Evolutionary conservation across 2,797 vertebrate species (phyloP), one percentile per base, ranked within the genome.

Genomic region (Falco naumanni): DNA sequence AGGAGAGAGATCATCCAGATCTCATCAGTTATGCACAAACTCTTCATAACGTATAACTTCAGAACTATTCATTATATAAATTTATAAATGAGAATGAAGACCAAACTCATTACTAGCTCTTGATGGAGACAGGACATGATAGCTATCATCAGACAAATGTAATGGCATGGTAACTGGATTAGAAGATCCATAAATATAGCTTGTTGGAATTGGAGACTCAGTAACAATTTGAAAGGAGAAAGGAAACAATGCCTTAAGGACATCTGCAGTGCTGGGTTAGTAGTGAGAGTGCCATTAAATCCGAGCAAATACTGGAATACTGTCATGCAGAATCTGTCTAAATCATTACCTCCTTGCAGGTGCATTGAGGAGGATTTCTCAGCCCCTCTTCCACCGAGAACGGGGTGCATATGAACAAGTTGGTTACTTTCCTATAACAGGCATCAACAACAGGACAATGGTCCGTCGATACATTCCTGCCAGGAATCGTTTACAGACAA

Each of bases 401-500:
- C n/a, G 94, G 92, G 70, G 80, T 72, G 9, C 90, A 79, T 33
- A 72, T 6, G 18, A 96, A 56, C 17, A 97, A 66, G 45, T n/a
- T 45, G 25, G 28, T 79, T 1, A 25, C 74, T 13, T 31, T 47
- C 13, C 95, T 76, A 71, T 94, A 95, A 82, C 81, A 93, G 84
- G 75, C 48, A 4, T 64, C 97, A 48, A 77, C 94, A 65, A 87
- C 95, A 47, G 97, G 94, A 61, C 88, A 84, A 31, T 18, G 91
- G n/a, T 86, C 95, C 93, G 94, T 63, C 14, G 76, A 19, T 5
- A 92, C 54, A 18, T 78, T 87, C 89, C 92, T 96, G 72, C 96
- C 96, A 6, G 91, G 93, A 72, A 97, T 39, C 25, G 96, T 93
- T 51, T 97, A 97, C 70, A 98, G 94, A 74, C 95, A 97, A 5